Evolutionary conservation across 2,888 invertebrate species (phyloP).

Genomic region (Eurytoma adleriae): DNA sequence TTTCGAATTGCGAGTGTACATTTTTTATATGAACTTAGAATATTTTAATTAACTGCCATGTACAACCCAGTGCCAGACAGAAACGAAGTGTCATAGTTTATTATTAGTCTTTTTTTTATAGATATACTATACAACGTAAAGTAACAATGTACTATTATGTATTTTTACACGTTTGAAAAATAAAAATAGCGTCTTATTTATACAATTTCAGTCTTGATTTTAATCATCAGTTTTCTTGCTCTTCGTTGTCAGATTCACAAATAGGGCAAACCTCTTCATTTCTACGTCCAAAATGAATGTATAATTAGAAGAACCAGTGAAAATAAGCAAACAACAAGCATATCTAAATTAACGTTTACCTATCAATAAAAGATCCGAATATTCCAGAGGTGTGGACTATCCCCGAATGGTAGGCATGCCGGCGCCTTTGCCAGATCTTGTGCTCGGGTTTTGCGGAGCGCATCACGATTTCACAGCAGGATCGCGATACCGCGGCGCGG

Average conservation of each 20-base stretch:
- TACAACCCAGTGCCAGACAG: constrained; percentile 49
- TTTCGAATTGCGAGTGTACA: constrained; percentile 47
- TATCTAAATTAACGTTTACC: no score
- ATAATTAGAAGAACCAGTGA: background rate
- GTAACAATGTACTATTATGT: constrained; percentile 43
- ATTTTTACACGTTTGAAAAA: constrained; percentile 50
- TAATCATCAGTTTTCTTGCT: constrained; percentile 21
- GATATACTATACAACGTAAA: constrained; percentile 28
- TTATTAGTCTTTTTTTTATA: constrained; percentile 35
- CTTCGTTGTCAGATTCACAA: constrained; percentile 53
- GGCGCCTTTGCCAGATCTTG: constrained; percentile 66
- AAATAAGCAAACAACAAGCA: background rate
- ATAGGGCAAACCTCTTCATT: constrained; percentile 60
- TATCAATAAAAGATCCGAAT: no score
- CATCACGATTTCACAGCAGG: constrained; percentile 77
- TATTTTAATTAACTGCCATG: constrained; percentile 34
- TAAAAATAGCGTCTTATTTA: constrained; percentile 51
- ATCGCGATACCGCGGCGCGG: constrained; percentile 77
- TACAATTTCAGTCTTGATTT: constrained; percentile 22
- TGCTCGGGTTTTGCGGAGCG: constrained; percentile 64
- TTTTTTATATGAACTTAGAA: constrained; percentile 44
- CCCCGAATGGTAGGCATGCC: constrained; percentile 68
- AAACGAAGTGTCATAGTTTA: constrained; percentile 42
- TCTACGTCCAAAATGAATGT: constrained; percentile 47
- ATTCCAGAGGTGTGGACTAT: constrained; percentile 52